These are phyloP conservation scores for Mohoua ochrocephala DNA, from an alignment of 2,113 vertebrate species.

Conservation along the genomic window DNA sequence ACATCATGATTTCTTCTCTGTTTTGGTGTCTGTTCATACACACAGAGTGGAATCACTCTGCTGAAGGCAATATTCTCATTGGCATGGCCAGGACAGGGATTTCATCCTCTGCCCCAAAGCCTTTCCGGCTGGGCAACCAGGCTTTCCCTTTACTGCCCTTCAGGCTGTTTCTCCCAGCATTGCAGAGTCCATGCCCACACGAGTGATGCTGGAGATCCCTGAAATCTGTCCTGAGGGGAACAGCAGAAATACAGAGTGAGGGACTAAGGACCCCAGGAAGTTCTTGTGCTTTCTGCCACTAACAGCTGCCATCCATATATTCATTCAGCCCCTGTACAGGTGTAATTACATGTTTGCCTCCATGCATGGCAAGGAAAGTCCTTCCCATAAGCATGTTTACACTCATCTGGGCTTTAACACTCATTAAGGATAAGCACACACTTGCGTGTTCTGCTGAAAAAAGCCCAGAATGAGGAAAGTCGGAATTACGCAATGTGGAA, in stretches of 20 bases:
- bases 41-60: not conserved
- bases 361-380: not conserved
- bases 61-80: not conserved
- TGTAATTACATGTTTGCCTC: not conserved
- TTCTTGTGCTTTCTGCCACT: not conserved
- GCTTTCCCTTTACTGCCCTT: not conserved
- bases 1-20: not conserved
- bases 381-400: not conserved
- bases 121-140: not conserved
- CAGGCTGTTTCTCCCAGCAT: not conserved
- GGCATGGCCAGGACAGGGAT: not conserved
- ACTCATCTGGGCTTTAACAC: not conserved
- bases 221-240: not conserved
- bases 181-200: not conserved
- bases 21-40: not conserved
- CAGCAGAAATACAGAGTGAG: not conserved
- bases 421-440: not conserved
- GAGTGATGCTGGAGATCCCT: not conserved
- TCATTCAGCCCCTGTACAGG: not conserved
- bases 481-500: conserved; percentile 27
- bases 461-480: not conserved
- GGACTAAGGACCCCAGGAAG: not conserved
- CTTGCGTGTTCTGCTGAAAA: not conserved
- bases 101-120: not conserved
- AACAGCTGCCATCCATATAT: not conserved